These are phyloP conservation scores for Papilio polyxenes DNA, from an alignment of 1,140 invertebrate species.

Conservation along the genomic window DNA sequence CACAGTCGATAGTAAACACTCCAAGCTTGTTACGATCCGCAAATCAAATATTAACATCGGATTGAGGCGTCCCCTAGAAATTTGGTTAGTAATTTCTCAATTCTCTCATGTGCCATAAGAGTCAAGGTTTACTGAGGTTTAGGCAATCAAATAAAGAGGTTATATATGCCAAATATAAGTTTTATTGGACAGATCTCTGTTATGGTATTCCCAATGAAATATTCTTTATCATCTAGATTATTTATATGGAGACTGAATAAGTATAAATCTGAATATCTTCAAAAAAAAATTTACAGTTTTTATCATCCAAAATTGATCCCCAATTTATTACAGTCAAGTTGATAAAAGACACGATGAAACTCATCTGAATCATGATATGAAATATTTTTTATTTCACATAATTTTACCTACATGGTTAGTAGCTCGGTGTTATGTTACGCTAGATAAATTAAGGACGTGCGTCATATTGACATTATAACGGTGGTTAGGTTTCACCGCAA, in stretches of 20 bases:
- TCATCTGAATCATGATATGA: too few relatives aligned
- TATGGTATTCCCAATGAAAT: too few relatives aligned
- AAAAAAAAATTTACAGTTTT: too few relatives aligned
- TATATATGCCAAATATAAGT: background rate
- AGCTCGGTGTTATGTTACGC: background rate
- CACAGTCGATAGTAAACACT: background rate
- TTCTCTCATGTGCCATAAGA: background rate
- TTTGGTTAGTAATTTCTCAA: background rate
- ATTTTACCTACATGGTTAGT: background rate
- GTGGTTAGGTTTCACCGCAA: background rate
- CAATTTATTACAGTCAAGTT: too few relatives aligned
- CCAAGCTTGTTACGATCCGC: constrained; percentile 7
- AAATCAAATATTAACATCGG: constrained; percentile 13
- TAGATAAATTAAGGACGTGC: background rate
- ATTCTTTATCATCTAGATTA: too few relatives aligned
- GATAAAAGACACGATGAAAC: too few relatives aligned
- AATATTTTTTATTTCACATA: background rate
- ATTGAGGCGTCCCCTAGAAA: background rate
- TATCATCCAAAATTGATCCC: too few relatives aligned
- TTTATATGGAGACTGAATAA: too few relatives aligned
- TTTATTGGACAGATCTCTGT: background rate
- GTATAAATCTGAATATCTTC: too few relatives aligned
- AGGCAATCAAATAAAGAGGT: background rate
- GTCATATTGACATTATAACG: constrained; percentile 18
- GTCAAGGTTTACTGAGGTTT: background rate